phyloP scores from a whole-genome alignment of 2,113 vertebrate species.

The Sapajus apella region DNA sequence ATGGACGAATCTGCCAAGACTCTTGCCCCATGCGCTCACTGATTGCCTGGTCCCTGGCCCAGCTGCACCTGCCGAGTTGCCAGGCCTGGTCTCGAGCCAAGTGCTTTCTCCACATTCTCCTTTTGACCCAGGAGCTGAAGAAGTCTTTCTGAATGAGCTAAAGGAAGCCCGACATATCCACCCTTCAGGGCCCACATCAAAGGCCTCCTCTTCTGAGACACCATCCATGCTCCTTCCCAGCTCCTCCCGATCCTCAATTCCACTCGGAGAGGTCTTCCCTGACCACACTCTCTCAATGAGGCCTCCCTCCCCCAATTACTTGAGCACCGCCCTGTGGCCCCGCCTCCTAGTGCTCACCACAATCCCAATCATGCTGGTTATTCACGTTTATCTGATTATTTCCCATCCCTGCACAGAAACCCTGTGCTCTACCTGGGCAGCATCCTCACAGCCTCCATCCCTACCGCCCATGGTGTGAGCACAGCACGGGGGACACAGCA shows the following conservation, averaged over 20 bases:
- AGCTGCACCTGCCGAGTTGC: neutral
- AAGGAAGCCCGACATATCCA: neutral
- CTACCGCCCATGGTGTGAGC: neutral
- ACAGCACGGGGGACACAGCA: rapidly evolving
- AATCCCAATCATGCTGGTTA: neutral
- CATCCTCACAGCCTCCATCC: neutral
- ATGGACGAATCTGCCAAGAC: constrained; percentile 56
- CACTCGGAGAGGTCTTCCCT: neutral
- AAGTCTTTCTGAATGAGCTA: constrained; percentile 40
- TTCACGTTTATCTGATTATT: neutral
- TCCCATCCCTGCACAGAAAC: neutral
- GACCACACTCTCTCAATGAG: neutral
- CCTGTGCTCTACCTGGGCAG: neutral
- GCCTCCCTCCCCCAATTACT: neutral
- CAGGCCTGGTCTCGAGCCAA: constrained; percentile 37
- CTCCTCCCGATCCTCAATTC: neutral
- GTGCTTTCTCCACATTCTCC: constrained; percentile 10
- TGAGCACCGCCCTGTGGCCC: neutral
- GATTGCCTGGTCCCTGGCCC: constrained; percentile 27
- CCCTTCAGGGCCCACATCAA: neutral
- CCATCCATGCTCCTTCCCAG: neutral
- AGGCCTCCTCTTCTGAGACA: neutral
- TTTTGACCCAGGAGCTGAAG: constrained; percentile 47
- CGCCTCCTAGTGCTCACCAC: neutral
- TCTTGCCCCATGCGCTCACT: constrained; percentile 39